Evolutionary conservation across 2,113 vertebrate genomes (phyloP), one percentile per base, ranked within the genome.

Genomic region (Pica pica): DNA sequence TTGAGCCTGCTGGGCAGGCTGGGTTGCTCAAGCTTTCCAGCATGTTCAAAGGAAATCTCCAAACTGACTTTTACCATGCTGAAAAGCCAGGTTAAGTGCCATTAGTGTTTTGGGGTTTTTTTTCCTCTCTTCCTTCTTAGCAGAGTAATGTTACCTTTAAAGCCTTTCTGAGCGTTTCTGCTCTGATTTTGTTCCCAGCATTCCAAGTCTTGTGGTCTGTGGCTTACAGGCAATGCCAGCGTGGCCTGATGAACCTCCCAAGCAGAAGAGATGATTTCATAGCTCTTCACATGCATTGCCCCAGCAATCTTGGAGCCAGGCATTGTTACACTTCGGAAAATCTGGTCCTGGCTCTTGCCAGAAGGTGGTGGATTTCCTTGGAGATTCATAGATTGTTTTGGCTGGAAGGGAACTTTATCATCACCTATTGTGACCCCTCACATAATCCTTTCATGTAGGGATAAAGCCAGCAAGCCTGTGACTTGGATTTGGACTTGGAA

Each of bases 201-300:
- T 92, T 94, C 69, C 89, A 56, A 79, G 33, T 37, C 77, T 44
- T 91, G 71, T 75, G 76, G 83, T 89, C 93, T 95, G 73, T 81
- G 74, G 86, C 64, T 88, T 28, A 28, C 26, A 33, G 63, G 83
- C 83, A 55, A 31, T 94, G 91, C 80, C 80, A 89, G 1, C 4
- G 0, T 59, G 87, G 68, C 57, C 70, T 52, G 53, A 82, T 3
- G 20, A 97, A 68, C 89, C 80, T 97, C 89, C 94, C 89, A 92
- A 49, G 87, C 93, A 95, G 89, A 78, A 89, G 69, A 84, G 93
- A 87, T 94, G 69, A 93, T 94, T 94, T 87, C 83, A 81, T 44
- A 67, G 90, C 57, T 53, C 76, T 91, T 93, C 60, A 59, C 33
- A 78, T 75, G 91, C 20, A 0, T 80, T 95, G 68, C 44, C 60